Evolutionary conservation across 1,140 invertebrate genomes (phyloP).

Genomic region (Onthophagus taurus): DNA sequence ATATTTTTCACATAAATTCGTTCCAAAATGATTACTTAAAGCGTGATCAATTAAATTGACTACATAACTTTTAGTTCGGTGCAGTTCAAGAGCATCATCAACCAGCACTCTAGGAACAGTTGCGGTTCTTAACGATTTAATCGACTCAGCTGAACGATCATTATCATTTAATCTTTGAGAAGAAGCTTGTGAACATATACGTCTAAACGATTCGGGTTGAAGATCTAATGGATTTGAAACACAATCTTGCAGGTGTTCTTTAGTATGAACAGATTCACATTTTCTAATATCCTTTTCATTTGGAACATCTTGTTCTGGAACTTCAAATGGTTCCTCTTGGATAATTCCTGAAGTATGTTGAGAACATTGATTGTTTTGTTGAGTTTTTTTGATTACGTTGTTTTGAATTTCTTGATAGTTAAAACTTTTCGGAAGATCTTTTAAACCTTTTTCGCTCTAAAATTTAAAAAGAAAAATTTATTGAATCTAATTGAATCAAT

Average conservation of each 20-base stretch:
- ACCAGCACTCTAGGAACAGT: constrained; percentile 3
- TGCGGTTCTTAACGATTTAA: background rate
- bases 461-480: background rate
- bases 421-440: constrained; percentile 17
- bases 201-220: too few species aligned
- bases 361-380: constrained; percentile 7
- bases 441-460: background rate
- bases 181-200: background rate
- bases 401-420: constrained; percentile 17
- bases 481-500: background rate
- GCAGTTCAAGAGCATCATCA: constrained; percentile 33
- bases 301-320: too few species aligned
- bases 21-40: constrained; percentile 34
- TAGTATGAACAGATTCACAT: too few species aligned
- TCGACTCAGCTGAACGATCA: constrained; percentile 1
- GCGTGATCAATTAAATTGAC: constrained; percentile 39
- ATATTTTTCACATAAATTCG: constrained; percentile 20
- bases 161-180: constrained; percentile 4
- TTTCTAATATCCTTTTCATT: too few species aligned
- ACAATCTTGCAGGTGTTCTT: too few species aligned
- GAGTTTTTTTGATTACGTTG: background rate
- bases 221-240: too few species aligned
- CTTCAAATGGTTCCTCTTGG: too few species aligned
- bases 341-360: too few species aligned
- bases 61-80: constrained; percentile 38